These are phyloP conservation scores for Tribolium madens DNA, from an alignment of 1,140 invertebrate species.

Conservation along the genomic window DNA sequence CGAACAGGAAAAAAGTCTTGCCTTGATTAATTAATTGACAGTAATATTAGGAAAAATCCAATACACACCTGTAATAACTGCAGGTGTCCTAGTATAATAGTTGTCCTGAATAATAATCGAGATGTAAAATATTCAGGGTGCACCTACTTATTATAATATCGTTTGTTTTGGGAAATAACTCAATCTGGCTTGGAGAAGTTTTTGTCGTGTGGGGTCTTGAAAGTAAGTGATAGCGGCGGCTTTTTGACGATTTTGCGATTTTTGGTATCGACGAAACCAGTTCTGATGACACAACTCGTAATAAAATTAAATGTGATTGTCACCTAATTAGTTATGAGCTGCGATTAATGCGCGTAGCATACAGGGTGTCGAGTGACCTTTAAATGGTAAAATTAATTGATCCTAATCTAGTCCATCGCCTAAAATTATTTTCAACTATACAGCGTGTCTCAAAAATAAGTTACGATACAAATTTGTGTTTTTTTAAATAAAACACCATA, in stretches of 20 bases:
- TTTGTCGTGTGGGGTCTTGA: background rate
- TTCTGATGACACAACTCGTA: background rate
- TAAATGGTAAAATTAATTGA: too few species aligned
- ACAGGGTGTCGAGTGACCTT: too few species aligned
- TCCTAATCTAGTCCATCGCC: too few species aligned
- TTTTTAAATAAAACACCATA: too few species aligned
- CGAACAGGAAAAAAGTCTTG: background rate
- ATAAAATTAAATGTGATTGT: conserved; percentile 29
- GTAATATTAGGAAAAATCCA: background rate
- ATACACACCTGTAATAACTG: background rate
- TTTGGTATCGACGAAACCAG: background rate
- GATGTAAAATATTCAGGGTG: background rate
- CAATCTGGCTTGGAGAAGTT: background rate
- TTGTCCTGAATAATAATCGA: background rate
- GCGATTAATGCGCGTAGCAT: conserved; percentile 11
- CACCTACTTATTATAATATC: background rate
- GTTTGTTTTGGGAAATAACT: background rate
- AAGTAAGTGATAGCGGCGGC: background rate
- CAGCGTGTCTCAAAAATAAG: too few species aligned
- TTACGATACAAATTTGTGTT: too few species aligned
- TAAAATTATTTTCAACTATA: too few species aligned
- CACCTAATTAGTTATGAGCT: conserved; percentile 27
- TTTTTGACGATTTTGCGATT: conserved; percentile 11
- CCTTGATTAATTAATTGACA: background rate
- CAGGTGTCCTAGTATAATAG: background rate